These are phyloP conservation scores for Anastrepha obliqua DNA, from an alignment of 1,140 invertebrate genomes.

Conservation along the genomic window DNA sequence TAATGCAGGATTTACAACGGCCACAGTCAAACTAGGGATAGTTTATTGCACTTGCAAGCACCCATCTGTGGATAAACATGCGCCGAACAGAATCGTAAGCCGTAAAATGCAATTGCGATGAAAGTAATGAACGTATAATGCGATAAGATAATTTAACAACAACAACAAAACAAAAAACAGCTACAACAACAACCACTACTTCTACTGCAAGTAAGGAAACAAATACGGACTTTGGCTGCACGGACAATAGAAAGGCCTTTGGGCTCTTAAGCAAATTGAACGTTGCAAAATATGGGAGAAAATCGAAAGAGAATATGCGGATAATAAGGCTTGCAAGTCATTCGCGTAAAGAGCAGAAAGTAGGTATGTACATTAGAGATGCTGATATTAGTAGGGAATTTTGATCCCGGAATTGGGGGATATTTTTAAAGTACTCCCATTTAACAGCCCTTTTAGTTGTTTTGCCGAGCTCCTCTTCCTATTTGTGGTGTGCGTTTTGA, in stretches of 20 bases:
- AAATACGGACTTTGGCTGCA: background rate
- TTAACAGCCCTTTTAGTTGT: too few species aligned
- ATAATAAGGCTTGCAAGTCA: background rate
- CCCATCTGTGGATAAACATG: background rate
- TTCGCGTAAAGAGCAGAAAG: background rate
- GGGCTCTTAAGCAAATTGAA: slow-evolving; percentile 8
- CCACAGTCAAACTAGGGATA: background rate
- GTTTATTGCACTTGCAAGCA: slow-evolving; percentile 2
- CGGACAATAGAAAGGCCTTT: slow-evolving; percentile 14
- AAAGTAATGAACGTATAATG: slow-evolving; percentile 29
- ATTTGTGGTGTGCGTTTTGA: too few species aligned
- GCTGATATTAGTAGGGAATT: background rate
- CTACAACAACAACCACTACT: background rate
- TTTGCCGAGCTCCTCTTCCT: too few species aligned
- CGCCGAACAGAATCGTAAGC: background rate
- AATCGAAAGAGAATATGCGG: background rate
- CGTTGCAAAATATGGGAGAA: background rate
- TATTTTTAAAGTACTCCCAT: too few species aligned
- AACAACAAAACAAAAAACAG: background rate
- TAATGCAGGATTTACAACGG: slow-evolving; percentile 15
- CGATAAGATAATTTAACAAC: background rate
- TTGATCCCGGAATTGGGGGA: too few species aligned
- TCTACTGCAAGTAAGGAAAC: background rate
- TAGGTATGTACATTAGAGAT: background rate
- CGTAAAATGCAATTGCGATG: slow-evolving; percentile 10